Conservation (phyloP, 2,888 invertebrate genomes). For the Sphecodes monilicornis region DNA sequence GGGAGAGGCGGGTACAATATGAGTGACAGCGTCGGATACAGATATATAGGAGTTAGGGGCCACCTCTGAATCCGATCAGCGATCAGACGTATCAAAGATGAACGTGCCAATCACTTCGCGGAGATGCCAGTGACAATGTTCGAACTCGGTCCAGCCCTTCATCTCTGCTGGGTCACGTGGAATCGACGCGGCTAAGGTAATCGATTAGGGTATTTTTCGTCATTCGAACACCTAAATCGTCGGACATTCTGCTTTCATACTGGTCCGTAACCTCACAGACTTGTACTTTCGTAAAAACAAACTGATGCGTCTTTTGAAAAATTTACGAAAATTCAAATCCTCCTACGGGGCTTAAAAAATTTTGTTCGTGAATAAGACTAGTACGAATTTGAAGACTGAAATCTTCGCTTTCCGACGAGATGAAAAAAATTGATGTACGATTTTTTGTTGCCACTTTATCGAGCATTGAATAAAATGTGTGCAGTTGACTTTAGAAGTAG, state of each 20-base stretch:
- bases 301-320: not conserved
- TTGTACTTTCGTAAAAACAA: not conserved
- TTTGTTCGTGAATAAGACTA: not conserved
- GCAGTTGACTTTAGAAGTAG: too few species aligned
- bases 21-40: conserved; percentile 68
- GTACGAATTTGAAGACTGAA: not conserved
- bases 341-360: not conserved
- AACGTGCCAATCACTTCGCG: conserved; percentile 57
- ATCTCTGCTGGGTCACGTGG: not conserved
- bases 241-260: too few species aligned
- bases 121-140: conserved; percentile 55
- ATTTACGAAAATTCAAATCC: too few species aligned
- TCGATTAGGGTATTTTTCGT: conserved; percentile 15
- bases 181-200: conserved; percentile 5
- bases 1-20: conserved; percentile 41
- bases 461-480: too few species aligned
- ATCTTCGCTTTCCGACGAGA: not conserved
- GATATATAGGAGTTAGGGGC: conserved; percentile 58
- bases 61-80: conserved; percentile 54
- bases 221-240: not conserved
- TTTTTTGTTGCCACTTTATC: too few species aligned
- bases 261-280: too few species aligned
- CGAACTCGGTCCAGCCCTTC: conserved; percentile 21
- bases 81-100: conserved; percentile 58
- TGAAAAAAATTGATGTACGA: too few species aligned